Conservation (phyloP, 2,113 vertebrate genomes). For the Eudorcas thomsonii region DNA sequence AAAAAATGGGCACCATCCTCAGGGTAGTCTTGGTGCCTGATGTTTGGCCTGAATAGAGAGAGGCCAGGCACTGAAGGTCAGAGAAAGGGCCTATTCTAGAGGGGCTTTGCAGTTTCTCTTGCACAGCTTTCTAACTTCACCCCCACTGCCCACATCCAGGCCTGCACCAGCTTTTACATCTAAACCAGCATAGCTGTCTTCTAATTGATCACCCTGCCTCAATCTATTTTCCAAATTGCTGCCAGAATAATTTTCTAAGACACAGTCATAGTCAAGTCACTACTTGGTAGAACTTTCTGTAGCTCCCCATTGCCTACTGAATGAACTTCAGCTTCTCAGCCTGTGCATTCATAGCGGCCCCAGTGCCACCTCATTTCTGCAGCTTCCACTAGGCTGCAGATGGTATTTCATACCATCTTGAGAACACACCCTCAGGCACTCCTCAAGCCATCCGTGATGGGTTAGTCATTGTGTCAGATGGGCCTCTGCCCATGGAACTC, state of each 20-base stretch:
- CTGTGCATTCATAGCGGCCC: not conserved
- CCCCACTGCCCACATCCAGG: not conserved
- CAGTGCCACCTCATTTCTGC: not conserved
- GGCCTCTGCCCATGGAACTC: not conserved
- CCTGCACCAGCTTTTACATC: not conserved
- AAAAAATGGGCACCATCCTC: not conserved
- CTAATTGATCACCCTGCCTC: not conserved
- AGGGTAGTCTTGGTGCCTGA: not conserved
- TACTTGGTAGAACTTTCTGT: not conserved
- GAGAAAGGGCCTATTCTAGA: not conserved
- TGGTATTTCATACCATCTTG: not conserved
- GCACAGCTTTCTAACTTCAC: not conserved
- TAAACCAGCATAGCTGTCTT: not conserved
- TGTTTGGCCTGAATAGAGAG: not conserved
- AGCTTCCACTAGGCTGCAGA: not conserved
- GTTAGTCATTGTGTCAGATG: constrained; percentile 4
- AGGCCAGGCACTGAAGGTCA: not conserved
- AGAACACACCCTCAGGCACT: not conserved
- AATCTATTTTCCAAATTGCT: not conserved
- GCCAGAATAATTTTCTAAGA: constrained; percentile 5
- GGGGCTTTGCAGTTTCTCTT: not conserved
- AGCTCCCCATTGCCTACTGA: not conserved
- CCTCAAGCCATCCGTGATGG: not conserved
- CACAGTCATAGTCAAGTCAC: not conserved
- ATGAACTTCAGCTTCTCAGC: not conserved